Evolutionary conservation across 2,113 vertebrate genomes (phyloP), one percentile per base, ranked within the genome.

Genomic region (Benitochromis conjunctus): DNA sequence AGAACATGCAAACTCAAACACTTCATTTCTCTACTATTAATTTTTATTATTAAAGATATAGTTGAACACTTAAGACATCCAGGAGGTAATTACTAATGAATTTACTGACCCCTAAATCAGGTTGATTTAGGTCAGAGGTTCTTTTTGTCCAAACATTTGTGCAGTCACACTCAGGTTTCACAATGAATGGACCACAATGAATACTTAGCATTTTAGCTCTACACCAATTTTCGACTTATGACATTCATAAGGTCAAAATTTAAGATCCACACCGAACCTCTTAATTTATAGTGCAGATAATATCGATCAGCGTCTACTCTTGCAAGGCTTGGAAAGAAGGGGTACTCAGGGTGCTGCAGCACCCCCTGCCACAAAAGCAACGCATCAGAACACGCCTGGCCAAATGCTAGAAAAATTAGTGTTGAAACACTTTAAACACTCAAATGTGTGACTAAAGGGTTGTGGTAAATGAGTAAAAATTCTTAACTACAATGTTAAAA

Each of bases 351-450:
- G 10, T 64, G 36, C 34, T 34, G 5, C 34, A 34, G 34, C 60
- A 64, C 18, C 2, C 31, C 18, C 31, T 34, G 12, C 38, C 1
- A 38, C 60, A 13, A 64, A 38, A 21, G 34, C 19, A 13, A n/a
- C 7, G n/a, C 60, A 7, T 64, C 18, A 64, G 31, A 64, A n/a
- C 4, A 0, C 6, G 12, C 31, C 31, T 64, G 60, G 60, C 18
- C 18, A 64, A 36, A 64, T n/a, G 31, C 9, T 1, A 36, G 3
- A 36, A 64, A 60, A 4, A 1, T 4, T 3, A n/a, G 18, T 1
- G 0, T n/a, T 64, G 9, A 64, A 10, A 4, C 0, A 0, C 18
- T n/a, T 36, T 0, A 4, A 64, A n/a, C 60, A 36, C 36, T 64
- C 9, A 36, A 64, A 38, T 0, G 31, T 64, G 18, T n/a, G 60